phyloP scores from a whole-genome alignment of 2,797 vertebrate species.

The Paedocypris micromegethes region DNA sequence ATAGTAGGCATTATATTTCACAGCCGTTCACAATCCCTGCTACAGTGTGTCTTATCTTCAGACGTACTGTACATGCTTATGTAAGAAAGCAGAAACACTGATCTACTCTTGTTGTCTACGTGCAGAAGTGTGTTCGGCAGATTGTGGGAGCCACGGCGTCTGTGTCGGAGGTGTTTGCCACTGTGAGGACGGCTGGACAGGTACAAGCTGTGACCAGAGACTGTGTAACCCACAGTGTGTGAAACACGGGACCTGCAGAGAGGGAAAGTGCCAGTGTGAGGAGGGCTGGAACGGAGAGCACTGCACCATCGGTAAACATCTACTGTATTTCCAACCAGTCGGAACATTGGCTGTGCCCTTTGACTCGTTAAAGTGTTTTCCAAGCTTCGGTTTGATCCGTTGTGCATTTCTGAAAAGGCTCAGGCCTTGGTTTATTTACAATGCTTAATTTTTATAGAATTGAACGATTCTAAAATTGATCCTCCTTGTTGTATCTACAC shows the following conservation, averaged over 20 bases:
- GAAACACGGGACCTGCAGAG: conserved; percentile 86
- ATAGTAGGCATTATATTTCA: too few relatives aligned
- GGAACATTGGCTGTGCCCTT: too few relatives aligned
- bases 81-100: not conserved
- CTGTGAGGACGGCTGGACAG: conserved; percentile 87
- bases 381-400: too few relatives aligned
- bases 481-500: conserved; percentile 25
- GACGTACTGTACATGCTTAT: too few relatives aligned
- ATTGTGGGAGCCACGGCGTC: conserved; percentile 85
- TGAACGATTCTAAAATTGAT: too few relatives aligned
- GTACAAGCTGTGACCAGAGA: conserved; percentile 80
- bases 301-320: conserved; percentile 88
- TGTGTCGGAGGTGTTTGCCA: conserved; percentile 83
- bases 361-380: too few relatives aligned
- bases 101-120: conserved; percentile 22
- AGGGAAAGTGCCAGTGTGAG: conserved; percentile 88
- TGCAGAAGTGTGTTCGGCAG: conserved; percentile 85
- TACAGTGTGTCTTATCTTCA: too few relatives aligned
- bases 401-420: too few relatives aligned
- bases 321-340: too few relatives aligned
- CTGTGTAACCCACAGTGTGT: conserved; percentile 83
- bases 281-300: conserved; percentile 92
- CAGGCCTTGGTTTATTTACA: too few relatives aligned
- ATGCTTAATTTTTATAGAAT: too few relatives aligned
- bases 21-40: too few relatives aligned